Percentiles rank a stretch among this genome's conserved stretches.
phyloP scores from a whole-genome alignment of 2,888 invertebrate genomes.

The Ophion ellenae region DNA sequence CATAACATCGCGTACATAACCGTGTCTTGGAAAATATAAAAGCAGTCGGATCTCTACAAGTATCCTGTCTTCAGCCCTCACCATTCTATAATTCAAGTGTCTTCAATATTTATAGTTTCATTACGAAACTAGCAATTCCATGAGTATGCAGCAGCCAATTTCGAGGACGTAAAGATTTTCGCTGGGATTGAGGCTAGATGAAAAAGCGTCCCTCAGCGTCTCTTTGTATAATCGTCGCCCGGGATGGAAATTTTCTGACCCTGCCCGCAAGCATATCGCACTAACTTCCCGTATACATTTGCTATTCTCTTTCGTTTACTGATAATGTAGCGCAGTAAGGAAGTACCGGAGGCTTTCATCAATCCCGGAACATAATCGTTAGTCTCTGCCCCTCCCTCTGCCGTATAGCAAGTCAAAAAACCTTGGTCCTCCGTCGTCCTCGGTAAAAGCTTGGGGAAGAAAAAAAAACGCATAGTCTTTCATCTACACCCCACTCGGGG shows the following conservation, averaged over 20 bases:
- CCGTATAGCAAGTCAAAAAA: slow-evolving; percentile 3
- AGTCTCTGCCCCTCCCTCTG: slow-evolving; percentile 4
- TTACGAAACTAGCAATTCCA: slow-evolving; percentile 13
- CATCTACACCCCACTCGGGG: slow-evolving; percentile 55
- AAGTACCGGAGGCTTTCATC: background rate
- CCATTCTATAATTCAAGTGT: background rate
- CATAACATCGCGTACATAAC: background rate
- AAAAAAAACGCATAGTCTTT: slow-evolving; percentile 6
- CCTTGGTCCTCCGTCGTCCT: background rate
- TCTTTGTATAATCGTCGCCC: background rate
- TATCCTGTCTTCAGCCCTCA: background rate
- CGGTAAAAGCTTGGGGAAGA: slow-evolving; percentile 27
- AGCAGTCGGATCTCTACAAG: background rate
- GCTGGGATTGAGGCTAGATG: background rate
- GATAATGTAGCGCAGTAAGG: background rate
- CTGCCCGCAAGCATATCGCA: background rate
- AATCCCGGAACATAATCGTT: slow-evolving; percentile 41
- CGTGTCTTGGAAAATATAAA: background rate
- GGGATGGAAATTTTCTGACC: background rate
- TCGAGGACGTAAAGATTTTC: background rate
- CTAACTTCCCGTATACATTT: background rate
- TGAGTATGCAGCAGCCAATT: background rate
- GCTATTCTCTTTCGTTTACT: background rate
- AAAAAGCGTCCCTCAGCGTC: background rate
- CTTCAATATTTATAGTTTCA: slow-evolving; percentile 18